A percentile compares a stretch with the other conserved stretches of the same genome.
Conservation (phyloP, 1,140 invertebrate species). For the Ericerus pela region DNA sequence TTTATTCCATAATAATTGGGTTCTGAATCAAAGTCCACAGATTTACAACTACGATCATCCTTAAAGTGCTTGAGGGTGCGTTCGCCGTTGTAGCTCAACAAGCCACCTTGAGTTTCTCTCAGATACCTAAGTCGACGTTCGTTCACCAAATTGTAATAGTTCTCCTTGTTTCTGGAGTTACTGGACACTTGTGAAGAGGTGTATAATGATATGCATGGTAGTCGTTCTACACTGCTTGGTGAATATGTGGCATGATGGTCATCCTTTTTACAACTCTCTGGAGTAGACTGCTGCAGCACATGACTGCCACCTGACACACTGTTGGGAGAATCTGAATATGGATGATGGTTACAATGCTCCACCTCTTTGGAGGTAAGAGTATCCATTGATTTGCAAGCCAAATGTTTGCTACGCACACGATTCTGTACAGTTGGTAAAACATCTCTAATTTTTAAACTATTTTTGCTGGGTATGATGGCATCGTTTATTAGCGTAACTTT, state of each 20-base stretch:
- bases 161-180: not conserved
- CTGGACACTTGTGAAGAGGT: too few relatives aligned
- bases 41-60: slow-evolving; percentile 44
- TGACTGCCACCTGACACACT: too few relatives aligned
- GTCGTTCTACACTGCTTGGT: too few relatives aligned
- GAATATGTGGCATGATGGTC: too few relatives aligned
- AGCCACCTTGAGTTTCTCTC: slow-evolving; percentile 27
- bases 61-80: not conserved
- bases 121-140: slow-evolving; percentile 21
- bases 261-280: too few relatives aligned
- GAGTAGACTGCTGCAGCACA: too few relatives aligned
- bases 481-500: not conserved
- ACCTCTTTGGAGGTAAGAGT: too few relatives aligned
- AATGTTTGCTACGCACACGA: not conserved
- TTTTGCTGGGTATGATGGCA: not conserved
- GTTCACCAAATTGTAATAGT: not conserved
- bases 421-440: not conserved
- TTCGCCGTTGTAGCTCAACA: slow-evolving; percentile 17
- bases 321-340: too few relatives aligned
- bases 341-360: too few relatives aligned
- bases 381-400: too few relatives aligned
- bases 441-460: not conserved
- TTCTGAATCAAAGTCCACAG: slow-evolving; percentile 49
- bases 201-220: too few relatives aligned
- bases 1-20: slow-evolving; percentile 29